These are phyloP conservation scores for Amphiprion clarkii DNA, from an alignment of 2,797 vertebrate species.

Conservation along the genomic window DNA sequence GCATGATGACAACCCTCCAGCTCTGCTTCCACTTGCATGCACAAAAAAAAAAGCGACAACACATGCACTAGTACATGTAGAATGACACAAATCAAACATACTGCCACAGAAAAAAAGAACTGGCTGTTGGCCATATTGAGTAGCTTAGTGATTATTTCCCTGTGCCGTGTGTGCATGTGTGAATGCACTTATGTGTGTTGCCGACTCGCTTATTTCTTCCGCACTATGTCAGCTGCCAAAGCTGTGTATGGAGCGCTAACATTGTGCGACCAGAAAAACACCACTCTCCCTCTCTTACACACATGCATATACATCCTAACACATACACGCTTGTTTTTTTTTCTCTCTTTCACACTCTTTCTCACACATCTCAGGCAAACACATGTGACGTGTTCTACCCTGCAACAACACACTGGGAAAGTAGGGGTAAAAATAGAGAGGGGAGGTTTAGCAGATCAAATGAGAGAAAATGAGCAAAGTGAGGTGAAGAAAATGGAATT, in stretches of 20 bases:
- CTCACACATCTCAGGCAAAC: conserved; percentile 53
- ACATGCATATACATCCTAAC: background rate
- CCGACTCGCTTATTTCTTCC: conserved; percentile 67
- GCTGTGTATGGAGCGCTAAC: conserved; percentile 49
- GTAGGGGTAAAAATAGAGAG: conserved; percentile 12
- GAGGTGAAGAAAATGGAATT: conserved; percentile 29
- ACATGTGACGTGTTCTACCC: conserved; percentile 54
- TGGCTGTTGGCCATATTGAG: conserved; percentile 32
- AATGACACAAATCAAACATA: conserved; percentile 31
- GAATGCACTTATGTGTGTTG: conserved; percentile 26
- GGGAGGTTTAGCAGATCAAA: conserved; percentile 21
- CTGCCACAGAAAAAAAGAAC: background rate
- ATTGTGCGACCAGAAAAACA: conserved; percentile 31
- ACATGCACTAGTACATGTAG: background rate
- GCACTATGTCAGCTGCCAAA: conserved; percentile 80
- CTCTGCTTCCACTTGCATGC: conserved; percentile 22
- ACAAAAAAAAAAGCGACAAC: conserved; percentile 22
- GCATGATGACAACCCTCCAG: conserved; percentile 47
- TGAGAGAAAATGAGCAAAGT: conserved; percentile 15
- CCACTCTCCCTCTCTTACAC: conserved; percentile 14
- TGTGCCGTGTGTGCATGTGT: conserved; percentile 24
- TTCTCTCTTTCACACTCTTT: conserved; percentile 52
- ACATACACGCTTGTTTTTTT: conserved; percentile 16
- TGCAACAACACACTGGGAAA: conserved; percentile 51
- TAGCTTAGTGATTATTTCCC: conserved; percentile 34